These are phyloP conservation scores for Eolophus roseicapilla DNA, from an alignment of 2,113 vertebrate species.

Conservation along the genomic window DNA sequence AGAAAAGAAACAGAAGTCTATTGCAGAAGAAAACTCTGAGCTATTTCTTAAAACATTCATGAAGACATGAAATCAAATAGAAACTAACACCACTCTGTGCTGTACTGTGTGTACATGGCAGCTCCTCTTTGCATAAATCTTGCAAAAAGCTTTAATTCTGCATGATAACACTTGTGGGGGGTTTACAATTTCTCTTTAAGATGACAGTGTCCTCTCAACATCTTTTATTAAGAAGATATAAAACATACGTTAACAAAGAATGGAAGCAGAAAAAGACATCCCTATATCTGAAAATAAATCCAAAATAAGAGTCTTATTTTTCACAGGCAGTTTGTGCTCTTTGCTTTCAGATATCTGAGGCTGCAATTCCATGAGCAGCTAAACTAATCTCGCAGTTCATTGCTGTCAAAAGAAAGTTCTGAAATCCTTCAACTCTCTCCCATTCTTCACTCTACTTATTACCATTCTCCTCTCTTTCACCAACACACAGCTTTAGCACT, in stretches of 20 bases:
- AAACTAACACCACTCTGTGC: not conserved
- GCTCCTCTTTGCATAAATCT: not conserved
- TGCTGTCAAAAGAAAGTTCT: not conserved
- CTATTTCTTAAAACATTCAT: not conserved
- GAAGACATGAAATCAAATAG: not conserved
- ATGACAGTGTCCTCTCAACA: not conserved
- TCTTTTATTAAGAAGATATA: not conserved
- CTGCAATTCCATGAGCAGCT: not conserved
- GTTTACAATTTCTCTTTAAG: not conserved
- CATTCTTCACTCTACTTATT: not conserved
- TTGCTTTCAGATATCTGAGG: not conserved
- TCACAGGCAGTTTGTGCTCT: not conserved
- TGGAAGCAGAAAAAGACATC: not conserved
- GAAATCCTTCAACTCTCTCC: not conserved
- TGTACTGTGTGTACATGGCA: not conserved
- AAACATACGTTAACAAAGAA: not conserved
- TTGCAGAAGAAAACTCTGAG: not conserved
- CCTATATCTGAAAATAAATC: not conserved
- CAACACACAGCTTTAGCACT: not conserved
- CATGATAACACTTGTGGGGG: not conserved
- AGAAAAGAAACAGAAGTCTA: not conserved
- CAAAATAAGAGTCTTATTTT: not conserved
- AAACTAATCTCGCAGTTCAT: not conserved
- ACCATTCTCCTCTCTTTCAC: not conserved
- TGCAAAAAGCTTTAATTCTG: not conserved